Base-by-base conservation (phyloP, 2,113 vertebrate species). In the Hippotragus niger region DNA sequence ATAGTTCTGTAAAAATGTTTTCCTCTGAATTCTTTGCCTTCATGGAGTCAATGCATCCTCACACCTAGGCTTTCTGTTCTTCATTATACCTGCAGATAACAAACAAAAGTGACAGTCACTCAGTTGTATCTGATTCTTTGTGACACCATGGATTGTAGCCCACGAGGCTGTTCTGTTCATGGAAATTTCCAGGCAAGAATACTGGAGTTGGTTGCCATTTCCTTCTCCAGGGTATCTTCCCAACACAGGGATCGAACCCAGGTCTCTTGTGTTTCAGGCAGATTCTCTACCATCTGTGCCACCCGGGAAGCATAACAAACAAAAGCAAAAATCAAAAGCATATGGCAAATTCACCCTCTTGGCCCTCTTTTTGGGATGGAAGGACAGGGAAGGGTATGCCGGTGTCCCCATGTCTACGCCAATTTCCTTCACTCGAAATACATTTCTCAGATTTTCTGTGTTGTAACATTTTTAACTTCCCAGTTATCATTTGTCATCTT, bases 161-260 rank as follows among this genome's bases (percentile, higher is more conserved):
- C 19, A 36, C 0, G 0, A 36, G 19, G 19, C 67, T 71, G 5
- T 40, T 36, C 19, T 6, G 9, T 40, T 19, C n/a, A 36, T 23
- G 67, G n/a, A 71, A 40, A 12, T 23, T 67, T 40, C 19, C 19
- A 71, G n/a, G n/a, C n/a, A 71, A 71, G n/a, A 36, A 71, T 71
- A 71, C 10, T 71, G n/a, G 67, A 71, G n/a, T 23, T 21, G 67
- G n/a, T 71, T 71, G 19, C 19, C n/a, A 71, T 71, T 71, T 71
- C n/a, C n/a, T 71, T 40, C 67, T 40, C 67, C n/a, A 40, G n/a
- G 10, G n/a, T 36, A 23, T 71, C 67, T 71, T 40, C 67, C 19
- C 9, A 71, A 71, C n/a, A 40, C 19, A 23, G 67, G n/a, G 67
- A 71, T 36, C 0, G 2, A 36, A 36, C 9, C 19, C 5, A 0